Evolutionary conservation across 2,888 invertebrate genomes (phyloP).

Genomic region (Acleris cristana): DNA sequence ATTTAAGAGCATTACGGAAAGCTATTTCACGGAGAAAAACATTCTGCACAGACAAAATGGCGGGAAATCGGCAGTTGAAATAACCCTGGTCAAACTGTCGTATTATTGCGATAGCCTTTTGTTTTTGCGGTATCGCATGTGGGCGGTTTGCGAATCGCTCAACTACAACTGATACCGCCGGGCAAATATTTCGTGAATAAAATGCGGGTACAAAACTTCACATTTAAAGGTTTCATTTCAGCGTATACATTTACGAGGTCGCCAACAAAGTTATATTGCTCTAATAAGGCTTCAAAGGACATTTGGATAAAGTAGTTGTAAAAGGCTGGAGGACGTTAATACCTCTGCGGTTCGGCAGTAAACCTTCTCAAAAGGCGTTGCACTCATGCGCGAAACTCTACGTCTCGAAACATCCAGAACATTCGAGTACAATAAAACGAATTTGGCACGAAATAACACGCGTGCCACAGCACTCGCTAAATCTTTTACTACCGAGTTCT

Average conservation of each 20-base stretch:
- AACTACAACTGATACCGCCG: conserved; percentile 19
- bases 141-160: conserved; percentile 25
- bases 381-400: conserved; percentile 15
- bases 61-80: conserved; percentile 1
- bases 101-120: conserved; percentile 24
- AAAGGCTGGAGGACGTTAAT: conserved; percentile 20
- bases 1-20: no score
- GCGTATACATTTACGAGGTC: neutral
- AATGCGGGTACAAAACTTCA: conserved; percentile 10
- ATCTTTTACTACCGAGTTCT: conserved; percentile 23
- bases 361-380: conserved; percentile 6
- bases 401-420: conserved; percentile 11
- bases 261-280: conserved; percentile 1
- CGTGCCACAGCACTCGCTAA: conserved; percentile 13
- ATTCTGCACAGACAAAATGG: neutral
- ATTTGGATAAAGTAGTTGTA: conserved; percentile 14
- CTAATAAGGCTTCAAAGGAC: conserved; percentile 21
- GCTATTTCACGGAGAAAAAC: no score
- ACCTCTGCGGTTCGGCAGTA: conserved; percentile 1
- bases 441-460: conserved; percentile 16
- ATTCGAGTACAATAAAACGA: conserved; percentile 14
- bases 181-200: conserved; percentile 16
- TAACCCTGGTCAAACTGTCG: conserved; percentile 10
- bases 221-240: conserved; percentile 11
- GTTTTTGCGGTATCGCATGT: conserved; percentile 24